Evolutionary conservation across 2,888 invertebrate genomes (phyloP).

Genomic region (Eupithecia subfuscata): DNA sequence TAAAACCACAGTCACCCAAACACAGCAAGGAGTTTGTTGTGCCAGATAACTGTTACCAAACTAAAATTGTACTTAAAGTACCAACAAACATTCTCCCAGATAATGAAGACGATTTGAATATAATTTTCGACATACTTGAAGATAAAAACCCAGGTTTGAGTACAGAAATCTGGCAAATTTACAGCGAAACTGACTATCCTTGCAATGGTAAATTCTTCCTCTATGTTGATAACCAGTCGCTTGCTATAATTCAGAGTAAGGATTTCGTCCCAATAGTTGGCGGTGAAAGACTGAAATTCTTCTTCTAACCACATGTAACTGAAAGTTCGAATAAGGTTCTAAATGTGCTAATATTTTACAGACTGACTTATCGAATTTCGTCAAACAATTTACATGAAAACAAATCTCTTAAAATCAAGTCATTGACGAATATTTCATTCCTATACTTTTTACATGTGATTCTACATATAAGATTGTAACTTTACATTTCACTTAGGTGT

Average conservation of each 20-base stretch:
- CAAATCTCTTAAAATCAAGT: not conserved
- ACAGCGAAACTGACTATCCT: slow-evolving; percentile 55
- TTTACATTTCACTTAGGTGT: not conserved
- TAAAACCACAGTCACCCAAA: slow-evolving; percentile 47
- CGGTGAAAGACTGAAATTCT: slow-evolving; percentile 67
- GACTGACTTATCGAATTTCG: not conserved
- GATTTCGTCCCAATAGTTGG: slow-evolving; percentile 66
- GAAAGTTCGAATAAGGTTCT: slow-evolving; percentile 2
- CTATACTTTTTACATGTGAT: not conserved
- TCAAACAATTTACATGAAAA: not conserved
- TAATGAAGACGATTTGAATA: slow-evolving; percentile 67
- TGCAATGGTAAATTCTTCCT: slow-evolving; percentile 65
- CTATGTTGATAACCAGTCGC: slow-evolving; percentile 66
- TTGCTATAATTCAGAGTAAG: slow-evolving; percentile 59
- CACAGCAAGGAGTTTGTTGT: slow-evolving; percentile 34
- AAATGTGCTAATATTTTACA: not conserved
- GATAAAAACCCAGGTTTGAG: slow-evolving; percentile 74
- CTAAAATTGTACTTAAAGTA: slow-evolving; percentile 65
- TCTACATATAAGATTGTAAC: not conserved
- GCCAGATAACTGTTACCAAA: slow-evolving; percentile 50
- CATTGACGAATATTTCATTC: not conserved
- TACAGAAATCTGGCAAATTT: slow-evolving; percentile 70
- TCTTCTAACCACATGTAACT: slow-evolving; percentile 50
- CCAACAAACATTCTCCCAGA: slow-evolving; percentile 66
- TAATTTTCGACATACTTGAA: slow-evolving; percentile 71